Evolutionary conservation across 1,140 invertebrate genomes (phyloP).

Genomic region (Pseudomyrmex pallidus): DNA sequence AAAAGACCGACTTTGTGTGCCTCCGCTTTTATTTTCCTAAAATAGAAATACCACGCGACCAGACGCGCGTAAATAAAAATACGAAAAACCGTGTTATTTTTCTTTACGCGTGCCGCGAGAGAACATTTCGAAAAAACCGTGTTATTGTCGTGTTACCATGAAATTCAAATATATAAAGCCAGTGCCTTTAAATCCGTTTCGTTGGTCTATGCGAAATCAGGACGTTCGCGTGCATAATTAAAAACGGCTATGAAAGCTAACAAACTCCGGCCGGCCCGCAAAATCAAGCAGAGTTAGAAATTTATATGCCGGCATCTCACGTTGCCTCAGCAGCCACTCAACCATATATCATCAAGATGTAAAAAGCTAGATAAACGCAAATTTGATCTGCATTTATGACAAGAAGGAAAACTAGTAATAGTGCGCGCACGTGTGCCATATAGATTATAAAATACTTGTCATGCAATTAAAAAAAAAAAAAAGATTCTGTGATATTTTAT

Average conservation of each 20-base stretch:
- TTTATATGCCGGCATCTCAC: conserved; percentile 23
- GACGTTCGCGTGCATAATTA: conserved; percentile 42
- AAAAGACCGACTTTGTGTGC: background rate
- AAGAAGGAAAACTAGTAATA: background rate
- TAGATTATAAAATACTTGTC: background rate
- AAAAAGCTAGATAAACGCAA: conserved; percentile 21
- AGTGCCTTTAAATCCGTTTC: background rate
- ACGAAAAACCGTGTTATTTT: background rate
- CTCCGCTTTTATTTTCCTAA: background rate
- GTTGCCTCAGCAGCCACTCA: background rate
- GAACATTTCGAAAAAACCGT: background rate
- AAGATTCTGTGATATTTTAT: too few relatives aligned
- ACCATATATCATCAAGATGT: conserved; percentile 10
- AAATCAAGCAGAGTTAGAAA: conserved; percentile 38
- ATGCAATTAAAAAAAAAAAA: background rate
- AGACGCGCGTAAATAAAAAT: background rate
- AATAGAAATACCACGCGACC: background rate
- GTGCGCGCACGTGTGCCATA: background rate
- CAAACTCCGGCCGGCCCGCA: conserved; percentile 12
- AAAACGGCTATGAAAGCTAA: conserved; percentile 28
- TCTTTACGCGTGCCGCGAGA: background rate
- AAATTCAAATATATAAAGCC: conserved; percentile 39
- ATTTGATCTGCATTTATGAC: conserved; percentile 1
- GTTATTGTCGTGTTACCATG: background rate
- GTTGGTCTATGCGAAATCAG: conserved; percentile 27